Percentiles rank a stretch among this genome's conserved stretches.
Conservation (phyloP, 1,140 invertebrate species). For the Meloidogyne exigua region DNA sequence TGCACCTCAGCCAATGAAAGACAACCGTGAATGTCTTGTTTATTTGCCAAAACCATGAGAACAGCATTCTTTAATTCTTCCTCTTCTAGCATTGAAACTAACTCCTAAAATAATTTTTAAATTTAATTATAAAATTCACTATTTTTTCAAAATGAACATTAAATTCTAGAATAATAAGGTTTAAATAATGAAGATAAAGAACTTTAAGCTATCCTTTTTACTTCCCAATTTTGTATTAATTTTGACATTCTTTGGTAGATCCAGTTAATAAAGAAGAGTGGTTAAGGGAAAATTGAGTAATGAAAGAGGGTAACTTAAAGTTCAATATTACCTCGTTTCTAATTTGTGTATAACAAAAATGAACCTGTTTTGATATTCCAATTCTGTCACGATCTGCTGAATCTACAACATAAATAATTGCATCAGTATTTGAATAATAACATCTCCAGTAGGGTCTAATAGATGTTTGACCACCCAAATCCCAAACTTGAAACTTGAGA, state of each 20-base stretch:
- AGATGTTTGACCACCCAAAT: conserved; percentile 95
- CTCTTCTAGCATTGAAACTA: conserved; percentile 94
- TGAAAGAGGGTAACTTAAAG: too few species aligned
- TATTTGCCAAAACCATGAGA: conserved; percentile 95
- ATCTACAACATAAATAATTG: conserved; percentile 99
- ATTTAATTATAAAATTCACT: background rate
- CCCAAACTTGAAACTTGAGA: conserved; percentile 73
- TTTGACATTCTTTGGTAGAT: too few species aligned
- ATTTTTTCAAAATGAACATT: too few species aligned
- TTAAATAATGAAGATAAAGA: too few species aligned
- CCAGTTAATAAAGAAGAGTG: too few species aligned
- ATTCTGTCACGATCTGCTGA: conserved; percentile 96
- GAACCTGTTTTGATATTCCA: conserved; percentile 98
- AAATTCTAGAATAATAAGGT: too few species aligned
- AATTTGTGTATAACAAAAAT: conserved; percentile 30
- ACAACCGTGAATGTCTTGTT: conserved; percentile 94
- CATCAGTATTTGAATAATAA: conserved; percentile 99
- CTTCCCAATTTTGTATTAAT: too few species aligned
- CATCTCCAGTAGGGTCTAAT: conserved; percentile 97
- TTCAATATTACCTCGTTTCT: too few species aligned
- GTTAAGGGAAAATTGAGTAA: too few species aligned
- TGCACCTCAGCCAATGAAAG: conserved; percentile 93
- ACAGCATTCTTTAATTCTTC: conserved; percentile 93
- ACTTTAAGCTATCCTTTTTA: too few species aligned
- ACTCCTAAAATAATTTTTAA: conserved; percentile 53